Percentiles rank a stretch among this genome's conserved stretches.
Evolutionary conservation across 1,140 invertebrate genomes (phyloP).

Genomic region (Rhopalosiphum padi): DNA sequence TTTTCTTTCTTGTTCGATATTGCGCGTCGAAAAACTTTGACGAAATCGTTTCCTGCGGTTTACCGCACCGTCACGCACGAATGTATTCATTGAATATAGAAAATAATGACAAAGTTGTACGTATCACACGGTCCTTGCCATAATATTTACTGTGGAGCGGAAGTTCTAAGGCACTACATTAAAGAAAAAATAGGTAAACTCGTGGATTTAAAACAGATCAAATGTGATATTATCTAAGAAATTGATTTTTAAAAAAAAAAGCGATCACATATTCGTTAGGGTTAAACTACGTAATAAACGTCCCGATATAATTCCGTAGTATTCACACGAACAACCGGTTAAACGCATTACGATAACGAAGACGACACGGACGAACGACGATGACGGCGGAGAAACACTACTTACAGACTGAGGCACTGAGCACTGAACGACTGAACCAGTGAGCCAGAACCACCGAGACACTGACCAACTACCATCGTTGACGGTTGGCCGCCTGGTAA

Average conservation of each 20-base stretch:
- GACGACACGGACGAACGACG: accelerated
- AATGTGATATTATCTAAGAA: not conserved
- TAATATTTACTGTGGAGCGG: not conserved
- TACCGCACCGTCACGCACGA: not conserved
- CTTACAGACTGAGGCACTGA: too few species aligned
- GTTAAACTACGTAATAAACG: not conserved
- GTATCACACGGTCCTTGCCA: not conserved
- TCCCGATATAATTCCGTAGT: not conserved
- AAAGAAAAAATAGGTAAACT: not conserved
- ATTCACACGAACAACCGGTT: not conserved
- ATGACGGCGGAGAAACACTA: too few species aligned
- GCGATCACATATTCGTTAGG: not conserved
- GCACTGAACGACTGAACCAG: too few species aligned
- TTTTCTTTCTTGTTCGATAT: not conserved
- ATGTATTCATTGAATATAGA: not conserved
- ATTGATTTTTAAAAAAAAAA: not conserved
- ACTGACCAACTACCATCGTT: too few species aligned
- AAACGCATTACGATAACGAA: not conserved
- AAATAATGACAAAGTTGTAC: not conserved
- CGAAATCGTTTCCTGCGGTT: not conserved
- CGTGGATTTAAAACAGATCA: not conserved
- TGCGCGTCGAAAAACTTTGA: too few species aligned
- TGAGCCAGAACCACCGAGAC: too few species aligned
- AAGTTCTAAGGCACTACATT: not conserved
- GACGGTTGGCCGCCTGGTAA: not conserved